Percentiles rank a stretch among this genome's conserved stretches.
These are phyloP conservation scores for Drosophila siamana DNA, from an alignment of 2,888 invertebrate genomes.

Conservation along the genomic window DNA sequence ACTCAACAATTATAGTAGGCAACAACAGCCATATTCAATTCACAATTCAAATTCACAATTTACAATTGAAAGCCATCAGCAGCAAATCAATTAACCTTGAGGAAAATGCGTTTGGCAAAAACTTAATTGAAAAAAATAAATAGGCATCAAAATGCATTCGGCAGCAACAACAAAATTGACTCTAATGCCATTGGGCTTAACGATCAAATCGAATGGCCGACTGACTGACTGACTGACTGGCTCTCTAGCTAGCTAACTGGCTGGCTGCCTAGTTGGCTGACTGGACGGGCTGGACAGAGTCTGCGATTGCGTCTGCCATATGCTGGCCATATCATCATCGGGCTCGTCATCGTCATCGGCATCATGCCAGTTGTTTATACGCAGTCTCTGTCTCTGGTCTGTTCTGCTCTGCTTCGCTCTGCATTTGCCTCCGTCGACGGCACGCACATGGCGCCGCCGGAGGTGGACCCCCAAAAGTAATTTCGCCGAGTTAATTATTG, in stretches of 20 bases:
- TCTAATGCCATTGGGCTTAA: conserved; percentile 62
- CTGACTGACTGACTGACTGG: conserved; percentile 24
- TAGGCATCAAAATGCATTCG: conserved; percentile 71
- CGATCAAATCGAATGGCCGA: conserved; percentile 30
- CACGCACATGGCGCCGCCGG: conserved; percentile 57
- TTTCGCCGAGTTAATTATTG: conserved; percentile 77
- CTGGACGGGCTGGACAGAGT: conserved; percentile 46
- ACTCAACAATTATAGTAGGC: conserved; percentile 44
- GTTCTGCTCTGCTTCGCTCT: conserved; percentile 4
- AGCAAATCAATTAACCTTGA: conserved; percentile 77
- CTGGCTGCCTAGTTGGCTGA: no score
- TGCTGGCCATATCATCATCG: conserved; percentile 60
- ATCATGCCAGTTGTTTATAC: conserved; percentile 26
- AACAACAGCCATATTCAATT: conserved; percentile 25
- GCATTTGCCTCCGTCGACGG: conserved; percentile 15
- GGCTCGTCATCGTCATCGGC: conserved; percentile 36
- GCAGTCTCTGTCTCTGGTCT: conserved; percentile 3
- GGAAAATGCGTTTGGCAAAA: conserved; percentile 67
- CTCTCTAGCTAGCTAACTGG: conserved; percentile 20
- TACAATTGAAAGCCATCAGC: conserved; percentile 59
- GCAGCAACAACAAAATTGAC: conserved; percentile 46
- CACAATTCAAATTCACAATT: conserved; percentile 46
- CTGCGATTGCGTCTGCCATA: conserved; percentile 57
- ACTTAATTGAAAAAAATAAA: conserved; percentile 64
- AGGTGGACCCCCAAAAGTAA: conserved; percentile 58